These are phyloP conservation scores for Teleiodes luculella DNA, from an alignment of 2,888 invertebrate genomes.

Conservation along the genomic window DNA sequence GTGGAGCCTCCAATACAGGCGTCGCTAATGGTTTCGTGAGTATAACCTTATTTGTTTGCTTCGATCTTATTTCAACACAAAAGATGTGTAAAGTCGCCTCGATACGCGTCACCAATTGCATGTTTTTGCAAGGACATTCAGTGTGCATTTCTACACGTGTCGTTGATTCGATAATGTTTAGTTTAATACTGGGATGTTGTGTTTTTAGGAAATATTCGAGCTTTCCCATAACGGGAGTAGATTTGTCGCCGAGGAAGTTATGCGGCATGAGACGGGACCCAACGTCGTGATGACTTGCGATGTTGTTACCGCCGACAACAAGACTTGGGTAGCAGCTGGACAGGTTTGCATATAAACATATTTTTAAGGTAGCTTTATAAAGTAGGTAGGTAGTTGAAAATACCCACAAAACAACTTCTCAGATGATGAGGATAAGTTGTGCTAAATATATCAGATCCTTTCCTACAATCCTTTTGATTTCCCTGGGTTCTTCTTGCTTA, in stretches of 20 bases:
- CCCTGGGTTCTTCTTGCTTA: no score
- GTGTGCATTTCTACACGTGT: not conserved
- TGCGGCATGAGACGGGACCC: conserved; percentile 92
- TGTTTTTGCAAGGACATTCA: not conserved
- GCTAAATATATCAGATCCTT: no score
- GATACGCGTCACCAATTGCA: conserved; percentile 21
- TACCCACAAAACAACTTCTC: no score
- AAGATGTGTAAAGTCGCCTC: conserved; percentile 20
- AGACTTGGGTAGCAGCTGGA: conserved; percentile 90
- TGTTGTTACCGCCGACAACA: conserved; percentile 84
- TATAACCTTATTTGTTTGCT: conserved; percentile 33
- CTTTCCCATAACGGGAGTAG: conserved; percentile 89
- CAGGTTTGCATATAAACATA: conserved; percentile 70
- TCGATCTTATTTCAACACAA: not conserved
- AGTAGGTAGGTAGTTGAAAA: not conserved
- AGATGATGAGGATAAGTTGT: no score
- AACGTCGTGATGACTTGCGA: conserved; percentile 96
- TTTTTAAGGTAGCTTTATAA: not conserved
- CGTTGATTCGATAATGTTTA: conserved; percentile 11
- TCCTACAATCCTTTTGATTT: no score
- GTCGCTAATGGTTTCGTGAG: conserved; percentile 98
- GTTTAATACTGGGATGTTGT: conserved; percentile 20
- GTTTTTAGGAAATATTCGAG: conserved; percentile 93
- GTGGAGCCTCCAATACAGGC: conserved; percentile 97
- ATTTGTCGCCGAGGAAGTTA: conserved; percentile 92